A percentile compares a stretch with the other conserved stretches of the same genome.
Evolutionary conservation across 2,888 invertebrate genomes (phyloP).

Genomic region (Hecatera dysodea): DNA sequence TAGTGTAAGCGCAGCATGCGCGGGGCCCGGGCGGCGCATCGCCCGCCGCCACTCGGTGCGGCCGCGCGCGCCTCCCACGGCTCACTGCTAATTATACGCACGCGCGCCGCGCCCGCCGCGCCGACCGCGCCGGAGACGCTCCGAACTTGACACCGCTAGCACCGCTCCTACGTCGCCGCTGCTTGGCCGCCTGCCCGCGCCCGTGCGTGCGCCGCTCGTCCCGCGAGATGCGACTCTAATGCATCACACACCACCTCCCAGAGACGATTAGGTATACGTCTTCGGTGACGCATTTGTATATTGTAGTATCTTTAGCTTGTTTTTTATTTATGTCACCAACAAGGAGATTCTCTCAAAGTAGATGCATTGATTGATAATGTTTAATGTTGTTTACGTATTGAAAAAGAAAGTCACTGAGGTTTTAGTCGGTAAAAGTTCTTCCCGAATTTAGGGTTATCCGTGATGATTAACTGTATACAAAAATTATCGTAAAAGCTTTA

Average conservation of each 20-base stretch:
- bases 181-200: slow-evolving; percentile 77
- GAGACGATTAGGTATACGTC: slow-evolving; percentile 36
- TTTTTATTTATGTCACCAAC: slow-evolving; percentile 35
- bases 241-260: slow-evolving; percentile 48
- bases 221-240: slow-evolving; percentile 70
- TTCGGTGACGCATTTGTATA: slow-evolving; percentile 35
- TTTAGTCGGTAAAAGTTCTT: not conserved
- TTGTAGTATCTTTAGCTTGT: slow-evolving; percentile 21
- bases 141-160: slow-evolving; percentile 79
- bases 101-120: slow-evolving; percentile 70
- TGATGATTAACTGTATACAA: too few relatives aligned
- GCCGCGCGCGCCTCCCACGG: slow-evolving; percentile 89
- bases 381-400: not conserved
- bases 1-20: slow-evolving; percentile 96
- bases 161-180: slow-evolving; percentile 68
- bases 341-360: not conserved
- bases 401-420: not conserved
- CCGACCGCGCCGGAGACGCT: slow-evolving; percentile 71
- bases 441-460: not conserved
- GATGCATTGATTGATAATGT: not conserved
- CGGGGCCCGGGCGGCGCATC: slow-evolving; percentile 88
- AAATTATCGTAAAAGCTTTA: too few relatives aligned
- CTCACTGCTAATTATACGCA: slow-evolving; percentile 89
- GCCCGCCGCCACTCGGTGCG: slow-evolving; percentile 86
- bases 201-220: slow-evolving; percentile 29